Percentiles rank a stretch among this genome's conserved stretches.
Conservation (phyloP, 2,797 vertebrate species). For the Meriones psammophilus region DNA sequence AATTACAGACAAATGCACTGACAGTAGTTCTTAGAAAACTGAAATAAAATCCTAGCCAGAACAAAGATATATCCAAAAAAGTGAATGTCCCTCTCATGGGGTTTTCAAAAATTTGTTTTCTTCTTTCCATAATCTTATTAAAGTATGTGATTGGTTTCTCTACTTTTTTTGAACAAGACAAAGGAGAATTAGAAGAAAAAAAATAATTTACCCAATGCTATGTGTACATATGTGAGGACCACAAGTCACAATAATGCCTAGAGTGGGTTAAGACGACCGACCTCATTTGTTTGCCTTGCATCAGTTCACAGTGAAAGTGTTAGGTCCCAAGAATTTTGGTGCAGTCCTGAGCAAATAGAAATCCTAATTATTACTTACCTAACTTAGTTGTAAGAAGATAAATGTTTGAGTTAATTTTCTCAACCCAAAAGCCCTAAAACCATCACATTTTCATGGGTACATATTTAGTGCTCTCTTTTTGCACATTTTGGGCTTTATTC, state of each 20-base stretch:
- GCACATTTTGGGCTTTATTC: background rate
- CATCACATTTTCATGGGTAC: background rate
- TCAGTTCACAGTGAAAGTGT: background rate
- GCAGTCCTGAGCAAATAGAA: background rate
- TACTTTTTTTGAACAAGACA: background rate
- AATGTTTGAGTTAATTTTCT: background rate
- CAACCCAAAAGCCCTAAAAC: background rate
- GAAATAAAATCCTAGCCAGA: background rate
- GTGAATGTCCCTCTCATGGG: background rate
- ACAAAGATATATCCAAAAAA: background rate
- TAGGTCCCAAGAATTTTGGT: accelerated
- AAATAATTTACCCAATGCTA: background rate
- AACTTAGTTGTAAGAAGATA: background rate
- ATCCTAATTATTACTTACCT: background rate
- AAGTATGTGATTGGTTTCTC: background rate
- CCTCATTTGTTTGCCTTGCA: background rate
- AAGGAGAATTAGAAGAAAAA: constrained; percentile 28
- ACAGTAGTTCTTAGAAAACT: constrained; percentile 48
- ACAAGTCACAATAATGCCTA: background rate
- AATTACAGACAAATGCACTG: constrained; percentile 41
- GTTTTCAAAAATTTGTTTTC: constrained; percentile 41
- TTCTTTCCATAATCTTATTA: background rate
- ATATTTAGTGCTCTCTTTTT: background rate
- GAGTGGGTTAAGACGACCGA: background rate
- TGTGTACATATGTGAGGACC: background rate